Conservation (phyloP, 2,113 vertebrate species). For the Rhipidura dahli region DNA sequence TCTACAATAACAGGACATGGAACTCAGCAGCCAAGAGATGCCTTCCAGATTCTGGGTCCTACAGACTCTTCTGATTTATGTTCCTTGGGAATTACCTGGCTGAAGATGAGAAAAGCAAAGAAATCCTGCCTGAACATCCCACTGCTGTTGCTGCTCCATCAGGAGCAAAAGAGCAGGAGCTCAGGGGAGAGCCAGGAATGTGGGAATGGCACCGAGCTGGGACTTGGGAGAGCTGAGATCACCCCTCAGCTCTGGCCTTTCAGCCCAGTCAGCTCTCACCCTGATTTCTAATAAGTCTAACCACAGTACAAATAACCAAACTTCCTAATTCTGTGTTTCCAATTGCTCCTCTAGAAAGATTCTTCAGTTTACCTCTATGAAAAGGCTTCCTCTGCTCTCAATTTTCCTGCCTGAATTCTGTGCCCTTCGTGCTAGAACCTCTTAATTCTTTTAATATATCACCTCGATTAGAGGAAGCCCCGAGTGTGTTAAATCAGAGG, state of each 20-base stretch:
- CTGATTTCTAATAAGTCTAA: background rate
- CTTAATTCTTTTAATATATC: background rate
- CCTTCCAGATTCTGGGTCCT: background rate
- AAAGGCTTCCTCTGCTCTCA: background rate
- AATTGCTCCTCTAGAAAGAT: background rate
- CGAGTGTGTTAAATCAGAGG: background rate
- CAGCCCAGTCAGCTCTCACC: background rate
- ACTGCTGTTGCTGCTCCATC: background rate
- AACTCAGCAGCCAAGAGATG: background rate
- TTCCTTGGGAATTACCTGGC: background rate
- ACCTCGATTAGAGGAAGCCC: background rate
- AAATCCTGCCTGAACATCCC: background rate
- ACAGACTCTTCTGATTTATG: background rate
- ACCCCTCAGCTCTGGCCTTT: background rate
- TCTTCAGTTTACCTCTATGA: background rate
- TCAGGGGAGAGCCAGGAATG: background rate
- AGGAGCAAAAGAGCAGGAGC: background rate
- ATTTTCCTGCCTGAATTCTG: background rate
- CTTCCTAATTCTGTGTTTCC: background rate
- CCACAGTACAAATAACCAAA: background rate
- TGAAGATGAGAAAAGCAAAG: background rate
- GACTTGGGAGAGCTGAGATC: background rate
- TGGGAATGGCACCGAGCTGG: background rate
- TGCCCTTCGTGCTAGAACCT: background rate
- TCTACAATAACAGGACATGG: background rate